Conservation (phyloP, 2,888 invertebrate species). For the Eustalomyia histrio region DNA sequence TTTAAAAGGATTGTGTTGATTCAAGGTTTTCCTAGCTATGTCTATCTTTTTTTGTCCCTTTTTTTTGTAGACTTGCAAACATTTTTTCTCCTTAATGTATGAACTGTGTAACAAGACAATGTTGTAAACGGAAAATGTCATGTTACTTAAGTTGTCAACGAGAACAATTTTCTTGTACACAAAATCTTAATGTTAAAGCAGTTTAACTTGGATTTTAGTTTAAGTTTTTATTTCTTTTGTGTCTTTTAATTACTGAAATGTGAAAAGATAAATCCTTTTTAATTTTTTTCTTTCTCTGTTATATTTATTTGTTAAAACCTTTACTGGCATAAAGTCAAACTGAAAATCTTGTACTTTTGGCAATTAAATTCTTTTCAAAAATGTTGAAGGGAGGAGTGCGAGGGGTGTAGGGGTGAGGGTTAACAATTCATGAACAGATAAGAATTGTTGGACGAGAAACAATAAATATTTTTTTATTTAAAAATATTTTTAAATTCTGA, state of each 20-base stretch:
- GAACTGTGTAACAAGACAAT: background rate
- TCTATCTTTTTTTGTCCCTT: constrained; percentile 12
- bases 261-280: constrained; percentile 50
- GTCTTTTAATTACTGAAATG: constrained; percentile 58
- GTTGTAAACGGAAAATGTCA: constrained; percentile 28
- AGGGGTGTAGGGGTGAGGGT: no score
- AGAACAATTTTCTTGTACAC: constrained; percentile 52
- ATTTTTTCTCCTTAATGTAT: background rate
- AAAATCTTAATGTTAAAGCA: constrained; percentile 57
- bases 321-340: constrained; percentile 55
- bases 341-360: constrained; percentile 46
- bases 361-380: constrained; percentile 36
- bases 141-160: constrained; percentile 60
- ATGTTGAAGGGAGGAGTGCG: background rate
- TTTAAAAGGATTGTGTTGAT: background rate
- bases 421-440: constrained; percentile 30
- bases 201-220: constrained; percentile 36
- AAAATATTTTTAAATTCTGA: no score
- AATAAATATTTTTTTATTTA: no score
- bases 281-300: constrained; percentile 26
- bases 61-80: background rate
- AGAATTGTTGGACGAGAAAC: no score
- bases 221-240: constrained; percentile 7
- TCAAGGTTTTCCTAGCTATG: background rate
- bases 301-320: background rate